Evolutionary conservation across 2,888 invertebrate genomes (phyloP).

Genomic region (Minunthozetes semirufus): DNA sequence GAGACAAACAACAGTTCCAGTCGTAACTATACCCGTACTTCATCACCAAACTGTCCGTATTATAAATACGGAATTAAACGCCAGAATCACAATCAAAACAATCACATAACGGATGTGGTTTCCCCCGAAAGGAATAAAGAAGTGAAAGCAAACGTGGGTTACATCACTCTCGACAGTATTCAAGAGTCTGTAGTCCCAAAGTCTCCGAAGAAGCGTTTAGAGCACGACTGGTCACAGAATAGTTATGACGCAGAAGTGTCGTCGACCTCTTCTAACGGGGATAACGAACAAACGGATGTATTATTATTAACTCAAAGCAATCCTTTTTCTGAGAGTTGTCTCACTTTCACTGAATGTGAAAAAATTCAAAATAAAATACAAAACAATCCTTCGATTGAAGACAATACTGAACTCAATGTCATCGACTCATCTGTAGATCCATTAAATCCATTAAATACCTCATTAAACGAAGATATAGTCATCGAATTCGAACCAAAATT

Average conservation of each 20-base stretch:
- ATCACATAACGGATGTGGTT: background rate
- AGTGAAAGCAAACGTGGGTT: background rate
- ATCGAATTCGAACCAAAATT: background rate
- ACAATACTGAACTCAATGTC: background rate
- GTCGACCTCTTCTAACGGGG: conserved; percentile 23
- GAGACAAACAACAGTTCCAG: conserved; percentile 8
- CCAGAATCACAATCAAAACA: background rate
- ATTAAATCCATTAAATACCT: background rate
- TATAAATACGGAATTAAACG: conserved; percentile 22
- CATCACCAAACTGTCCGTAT: conserved; percentile 7
- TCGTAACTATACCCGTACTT: background rate
- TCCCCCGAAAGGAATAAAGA: background rate
- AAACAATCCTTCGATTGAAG: background rate
- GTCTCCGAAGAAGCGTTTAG: background rate
- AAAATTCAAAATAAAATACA: conserved; percentile 28
- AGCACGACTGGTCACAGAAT: conserved; percentile 16
- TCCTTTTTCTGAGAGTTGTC: background rate
- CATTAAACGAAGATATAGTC: background rate
- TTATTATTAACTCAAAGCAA: background rate
- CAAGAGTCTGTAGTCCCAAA: too few relatives aligned
- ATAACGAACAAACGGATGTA: background rate
- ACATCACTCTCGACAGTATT: background rate
- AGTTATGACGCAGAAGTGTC: conserved; percentile 29
- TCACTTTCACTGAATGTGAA: background rate
- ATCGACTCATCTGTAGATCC: background rate